phyloP scores from a whole-genome alignment of 2,888 invertebrate genomes.

The Drosophila silvestris region DNA sequence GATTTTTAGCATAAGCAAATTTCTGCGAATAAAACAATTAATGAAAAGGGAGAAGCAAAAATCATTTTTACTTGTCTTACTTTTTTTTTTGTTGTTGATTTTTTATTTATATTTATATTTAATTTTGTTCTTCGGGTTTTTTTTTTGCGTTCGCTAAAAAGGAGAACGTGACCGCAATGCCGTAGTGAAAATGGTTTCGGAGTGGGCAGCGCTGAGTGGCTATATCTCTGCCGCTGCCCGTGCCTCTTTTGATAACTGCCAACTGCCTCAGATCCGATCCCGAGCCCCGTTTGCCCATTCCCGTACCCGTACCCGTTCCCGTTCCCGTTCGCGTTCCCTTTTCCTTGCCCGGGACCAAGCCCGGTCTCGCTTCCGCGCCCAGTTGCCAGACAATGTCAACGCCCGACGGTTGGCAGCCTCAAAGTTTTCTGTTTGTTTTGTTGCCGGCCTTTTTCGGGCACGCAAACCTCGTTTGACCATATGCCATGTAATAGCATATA shows the following conservation, averaged over 20 bases:
- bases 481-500: slow-evolving; percentile 30
- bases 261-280: slow-evolving; percentile 5
- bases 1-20: slow-evolving; percentile 66
- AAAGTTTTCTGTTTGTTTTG: slow-evolving; percentile 7
- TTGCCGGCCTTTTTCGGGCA: slow-evolving; percentile 75
- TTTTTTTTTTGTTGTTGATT: neutral
- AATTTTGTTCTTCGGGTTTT: neutral
- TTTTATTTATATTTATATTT: slow-evolving; percentile 2
- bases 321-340: neutral
- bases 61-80: slow-evolving; percentile 26
- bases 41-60: slow-evolving; percentile 59
- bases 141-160: slow-evolving; percentile 42
- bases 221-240: slow-evolving; percentile 11
- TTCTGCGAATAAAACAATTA: slow-evolving; percentile 73
- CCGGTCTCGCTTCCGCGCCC: slow-evolving; percentile 53
- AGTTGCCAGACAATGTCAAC: slow-evolving; percentile 60
- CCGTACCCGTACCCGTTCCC: slow-evolving; percentile 8
- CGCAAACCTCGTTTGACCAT: slow-evolving; percentile 70
- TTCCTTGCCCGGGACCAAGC: slow-evolving; percentile 14
- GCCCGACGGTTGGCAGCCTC: slow-evolving; percentile 38
- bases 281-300: neutral
- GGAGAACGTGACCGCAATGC: slow-evolving; percentile 79
- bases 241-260: slow-evolving; percentile 46
- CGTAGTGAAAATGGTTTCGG: slow-evolving; percentile 56
- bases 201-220: slow-evolving; percentile 51